phyloP scores from a whole-genome alignment of 2,113 vertebrate species.

The Toxotes chatareus region DNA sequence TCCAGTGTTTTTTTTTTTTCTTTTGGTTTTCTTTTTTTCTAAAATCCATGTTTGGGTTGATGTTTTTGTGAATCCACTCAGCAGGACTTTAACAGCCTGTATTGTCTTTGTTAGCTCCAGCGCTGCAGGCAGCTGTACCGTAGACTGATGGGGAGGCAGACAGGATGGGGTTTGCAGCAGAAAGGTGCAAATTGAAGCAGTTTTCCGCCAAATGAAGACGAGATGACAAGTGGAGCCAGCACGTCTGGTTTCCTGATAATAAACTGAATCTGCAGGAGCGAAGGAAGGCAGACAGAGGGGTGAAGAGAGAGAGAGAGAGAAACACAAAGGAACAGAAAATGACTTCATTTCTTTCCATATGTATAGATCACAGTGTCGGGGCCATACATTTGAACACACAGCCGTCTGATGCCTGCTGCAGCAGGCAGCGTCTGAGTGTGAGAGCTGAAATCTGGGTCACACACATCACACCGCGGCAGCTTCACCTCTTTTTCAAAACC shows the following conservation, averaged over 20 bases:
- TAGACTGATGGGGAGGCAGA: not conserved
- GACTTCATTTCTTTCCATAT: not conserved
- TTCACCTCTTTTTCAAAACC: slow-evolving; percentile 27
- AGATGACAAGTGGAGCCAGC: slow-evolving; percentile 22
- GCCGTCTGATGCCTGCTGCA: slow-evolving; percentile 4
- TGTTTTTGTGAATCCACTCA: slow-evolving; percentile 4
- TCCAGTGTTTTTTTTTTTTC: not conserved
- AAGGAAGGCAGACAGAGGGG: not conserved
- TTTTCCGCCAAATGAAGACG: slow-evolving; percentile 37
- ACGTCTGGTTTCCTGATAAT: slow-evolving; percentile 35
- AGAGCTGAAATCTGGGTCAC: slow-evolving; percentile 66
- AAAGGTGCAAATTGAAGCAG: slow-evolving; percentile 54
- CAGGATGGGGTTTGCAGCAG: slow-evolving; percentile 7
- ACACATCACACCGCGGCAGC: slow-evolving; percentile 8
- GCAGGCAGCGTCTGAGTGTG: not conserved
- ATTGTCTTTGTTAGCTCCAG: not conserved
- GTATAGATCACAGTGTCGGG: slow-evolving; percentile 12
- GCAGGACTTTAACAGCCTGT: not conserved
- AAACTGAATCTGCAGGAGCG: not conserved
- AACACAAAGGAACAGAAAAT: slow-evolving; percentile 20
- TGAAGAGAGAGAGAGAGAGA: not conserved
- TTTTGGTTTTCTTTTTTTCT: not conserved
- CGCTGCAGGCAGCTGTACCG: not conserved
- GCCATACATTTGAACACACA: not conserved
- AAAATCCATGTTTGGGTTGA: not conserved